Conservation (phyloP, 2,888 invertebrate genomes). For the Rotaria socialis region DNA sequence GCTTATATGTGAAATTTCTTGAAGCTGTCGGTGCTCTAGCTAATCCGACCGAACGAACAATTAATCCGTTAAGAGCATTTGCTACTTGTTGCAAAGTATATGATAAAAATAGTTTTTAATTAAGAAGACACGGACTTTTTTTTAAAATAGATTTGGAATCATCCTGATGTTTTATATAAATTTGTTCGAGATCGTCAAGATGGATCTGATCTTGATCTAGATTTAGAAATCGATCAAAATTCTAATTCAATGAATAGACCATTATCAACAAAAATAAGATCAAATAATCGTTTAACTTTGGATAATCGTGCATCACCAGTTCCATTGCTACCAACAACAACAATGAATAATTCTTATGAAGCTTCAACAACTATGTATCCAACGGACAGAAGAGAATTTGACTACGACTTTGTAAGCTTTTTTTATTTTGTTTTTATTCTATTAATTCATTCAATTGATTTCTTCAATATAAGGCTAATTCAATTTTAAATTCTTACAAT, state of each 20-base stretch:
- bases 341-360: not conserved
- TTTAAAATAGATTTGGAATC: constrained; percentile 61
- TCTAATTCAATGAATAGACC: not conserved
- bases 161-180: constrained; percentile 61
- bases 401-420: constrained; percentile 52
- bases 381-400: constrained; percentile 49
- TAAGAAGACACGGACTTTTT: constrained; percentile 19
- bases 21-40: constrained; percentile 59
- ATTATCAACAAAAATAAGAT: not conserved
- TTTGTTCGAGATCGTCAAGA: constrained; percentile 53
- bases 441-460: not conserved
- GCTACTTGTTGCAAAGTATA: constrained; percentile 89
- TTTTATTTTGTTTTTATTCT: constrained; percentile 54
- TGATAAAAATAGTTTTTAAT: constrained; percentile 27
- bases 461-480: constrained; percentile 57
- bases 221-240: constrained; percentile 49
- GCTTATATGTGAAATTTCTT: constrained; percentile 86
- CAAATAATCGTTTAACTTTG: not conserved
- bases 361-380: constrained; percentile 36
- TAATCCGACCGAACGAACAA: constrained; percentile 48
- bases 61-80: constrained; percentile 93
- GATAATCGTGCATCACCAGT: not conserved
- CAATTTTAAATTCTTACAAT: constrained; percentile 66
- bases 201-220: constrained; percentile 53
- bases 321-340: constrained; percentile 1